Evolutionary conservation across 2,888 invertebrate species (phyloP), one percentile per base, ranked within the genome.

Genomic region (Molanna angustata): DNA sequence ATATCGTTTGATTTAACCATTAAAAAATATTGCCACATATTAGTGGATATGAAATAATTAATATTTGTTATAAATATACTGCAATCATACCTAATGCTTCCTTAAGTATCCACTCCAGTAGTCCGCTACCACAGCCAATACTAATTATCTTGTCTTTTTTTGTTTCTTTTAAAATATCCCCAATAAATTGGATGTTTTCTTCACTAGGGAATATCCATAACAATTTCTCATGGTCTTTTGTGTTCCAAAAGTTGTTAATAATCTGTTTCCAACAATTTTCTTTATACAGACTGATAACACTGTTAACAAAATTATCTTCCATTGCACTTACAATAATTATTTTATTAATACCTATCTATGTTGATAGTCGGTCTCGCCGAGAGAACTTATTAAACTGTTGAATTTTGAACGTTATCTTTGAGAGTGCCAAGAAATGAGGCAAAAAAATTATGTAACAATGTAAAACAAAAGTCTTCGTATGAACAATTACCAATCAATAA

Each of bases 41-140:
- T 27, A 7, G 27, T 7, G 27, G 6, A 27, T 7, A 27, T 11
- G 11, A 27, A 27, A 27, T 6, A 7, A 11, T 7, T 6, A 11
- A 7, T 7, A 11, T 19, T 39, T 33, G 17, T 22, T 17, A 43
- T 32, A 51, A 60, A 18, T 6, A 40, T 27, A 27, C 11, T 37
- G 13, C n/a, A 13, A 53, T 56, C 65, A 69, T 69, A 88, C 88
- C 83, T 61, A 82, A 80, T 61, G 81, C 80, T 67, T 81, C 71
- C 37, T 72, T 71, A 41, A 91, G 70, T 60, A 90, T 80, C 90
- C 90, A 90, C 68, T 91, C 91, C 21, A 91, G 71, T n/a, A 91
- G 70, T 1, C 90, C 90, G 58, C 84, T 84, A 11, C 91, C 90
- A 66, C 90, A 90, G 1, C 90, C 90, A 27, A 91, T 70, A 60